Percentiles rank a stretch among this genome's conserved stretches.
phyloP scores from a whole-genome alignment of 1,140 invertebrate genomes.

The Wiebesia pumilae region DNA sequence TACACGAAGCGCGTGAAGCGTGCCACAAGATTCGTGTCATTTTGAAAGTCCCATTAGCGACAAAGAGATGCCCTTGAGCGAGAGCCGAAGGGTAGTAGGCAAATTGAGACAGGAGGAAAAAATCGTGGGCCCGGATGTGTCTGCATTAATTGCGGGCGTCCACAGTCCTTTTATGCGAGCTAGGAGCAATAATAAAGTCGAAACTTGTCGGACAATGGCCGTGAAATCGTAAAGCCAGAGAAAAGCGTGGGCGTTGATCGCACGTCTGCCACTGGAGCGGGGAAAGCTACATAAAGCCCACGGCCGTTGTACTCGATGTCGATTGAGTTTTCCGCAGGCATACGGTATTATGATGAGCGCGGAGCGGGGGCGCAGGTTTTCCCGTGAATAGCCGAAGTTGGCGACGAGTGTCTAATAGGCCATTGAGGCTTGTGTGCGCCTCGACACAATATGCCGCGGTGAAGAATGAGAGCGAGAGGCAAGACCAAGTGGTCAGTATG shows the following conservation, averaged over 20 bases:
- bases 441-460: not conserved
- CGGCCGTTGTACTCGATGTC: not conserved
- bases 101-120: not conserved
- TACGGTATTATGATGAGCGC: conserved; percentile 8
- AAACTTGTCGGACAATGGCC: conserved; percentile 58
- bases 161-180: not conserved
- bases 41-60: not conserved
- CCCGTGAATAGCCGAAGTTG: conserved; percentile 25
- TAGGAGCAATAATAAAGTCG: conserved; percentile 11
- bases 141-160: conserved; percentile 40
- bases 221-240: conserved; percentile 60
- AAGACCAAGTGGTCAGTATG: conserved; percentile 27
- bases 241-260: conserved; percentile 68
- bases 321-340: conserved; percentile 44
- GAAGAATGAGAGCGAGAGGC: not conserved
- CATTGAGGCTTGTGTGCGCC: conserved; percentile 15
- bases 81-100: not conserved
- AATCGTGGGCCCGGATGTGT: not conserved
- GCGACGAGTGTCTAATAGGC: conserved; percentile 39
- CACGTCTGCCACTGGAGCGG: conserved; percentile 35
- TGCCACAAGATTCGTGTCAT: not conserved
- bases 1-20: no score
- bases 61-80: not conserved
- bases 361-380: not conserved
- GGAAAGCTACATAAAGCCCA: not conserved